These are phyloP conservation scores for Agapornis canus DNA, from an alignment of 2,797 vertebrate species.

Conservation along the genomic window DNA sequence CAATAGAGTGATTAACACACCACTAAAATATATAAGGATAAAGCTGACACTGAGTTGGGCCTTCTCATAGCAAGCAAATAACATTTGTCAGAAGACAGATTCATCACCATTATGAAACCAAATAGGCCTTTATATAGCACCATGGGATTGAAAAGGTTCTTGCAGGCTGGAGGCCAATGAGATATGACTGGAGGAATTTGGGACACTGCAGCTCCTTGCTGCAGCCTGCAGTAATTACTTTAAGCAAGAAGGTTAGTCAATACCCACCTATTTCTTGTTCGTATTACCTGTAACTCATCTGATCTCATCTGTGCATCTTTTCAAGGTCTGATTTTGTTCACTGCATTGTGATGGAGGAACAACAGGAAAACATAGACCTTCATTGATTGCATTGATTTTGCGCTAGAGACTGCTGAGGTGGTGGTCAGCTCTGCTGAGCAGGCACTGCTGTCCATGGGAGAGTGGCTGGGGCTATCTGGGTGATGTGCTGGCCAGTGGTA, in stretches of 20 bases:
- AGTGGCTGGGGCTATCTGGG: background rate
- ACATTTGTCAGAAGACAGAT: background rate
- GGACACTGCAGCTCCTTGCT: background rate
- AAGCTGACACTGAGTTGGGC: background rate
- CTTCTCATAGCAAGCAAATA: slow-evolving; percentile 14
- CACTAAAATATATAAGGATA: background rate
- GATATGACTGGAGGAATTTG: background rate
- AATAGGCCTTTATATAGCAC: slow-evolving; percentile 6
- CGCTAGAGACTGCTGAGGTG: background rate
- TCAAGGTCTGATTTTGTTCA: background rate
- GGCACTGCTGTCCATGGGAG: background rate
- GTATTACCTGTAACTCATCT: background rate
- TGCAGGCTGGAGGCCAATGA: slow-evolving; percentile 24
- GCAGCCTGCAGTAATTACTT: background rate
- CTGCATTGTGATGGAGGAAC: background rate
- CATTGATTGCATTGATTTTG: background rate
- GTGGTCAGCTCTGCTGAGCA: background rate
- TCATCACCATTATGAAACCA: background rate
- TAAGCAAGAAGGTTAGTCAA: background rate
- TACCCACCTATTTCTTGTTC: background rate
- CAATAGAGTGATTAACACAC: background rate
- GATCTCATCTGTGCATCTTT: background rate
- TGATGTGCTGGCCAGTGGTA: background rate
- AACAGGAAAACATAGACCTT: background rate
- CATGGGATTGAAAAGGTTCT: background rate